Base-by-base conservation (phyloP, 2,888 invertebrate species). In the Celastrina argiolus region DNA sequence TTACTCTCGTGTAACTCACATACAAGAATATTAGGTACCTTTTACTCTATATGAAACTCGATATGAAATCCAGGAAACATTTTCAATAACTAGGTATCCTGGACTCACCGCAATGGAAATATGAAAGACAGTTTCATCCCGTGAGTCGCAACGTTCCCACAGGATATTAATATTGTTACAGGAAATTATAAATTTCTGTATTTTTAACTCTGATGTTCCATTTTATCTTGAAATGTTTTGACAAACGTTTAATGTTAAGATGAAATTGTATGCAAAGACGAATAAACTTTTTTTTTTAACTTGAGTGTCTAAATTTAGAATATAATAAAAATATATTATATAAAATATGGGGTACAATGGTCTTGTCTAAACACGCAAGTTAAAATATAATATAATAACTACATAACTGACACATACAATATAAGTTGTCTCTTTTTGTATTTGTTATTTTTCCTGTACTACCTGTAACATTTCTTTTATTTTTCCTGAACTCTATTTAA, bases 71-170 rank as follows among this genome's bases (percentile, higher is more conserved):
- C 58, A 58, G 58, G 28, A 36, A 61, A 36, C 39, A 61, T 36
- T 36, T 61, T 61, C 61, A 61, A 61, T 61, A 36, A 61, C 61
- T 61, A 61, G 39, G 61, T 36, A 39, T 61, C 61, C 61, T 61
- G 61, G 7, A 39, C 61, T 61, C 22, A 22, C 61, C 61, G 34
- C 61, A 36, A 18, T 61, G 61, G 61, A 61, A 61, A 61, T 61
- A 39, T 61, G 61, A 61, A 61, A 61, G 61, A 39, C 61, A 61
- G 36, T 61, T 61, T 61, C 36, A 61, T 61, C 39, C 61, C 61
- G 36, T 61, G 36, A 61, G 34, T 61, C 36, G 36, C 61, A 39
- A 61, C 61, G 36, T 36, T 61, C 61, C 36, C 61, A 39, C 36
- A 61, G 61, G 61, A 61, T 61, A 61, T 61, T 61, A 36, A 61